A percentile compares a stretch with the other conserved stretches of the same genome.
phyloP scores from a whole-genome alignment of 2,888 invertebrate genomes.

The Cetonia aurata region DNA sequence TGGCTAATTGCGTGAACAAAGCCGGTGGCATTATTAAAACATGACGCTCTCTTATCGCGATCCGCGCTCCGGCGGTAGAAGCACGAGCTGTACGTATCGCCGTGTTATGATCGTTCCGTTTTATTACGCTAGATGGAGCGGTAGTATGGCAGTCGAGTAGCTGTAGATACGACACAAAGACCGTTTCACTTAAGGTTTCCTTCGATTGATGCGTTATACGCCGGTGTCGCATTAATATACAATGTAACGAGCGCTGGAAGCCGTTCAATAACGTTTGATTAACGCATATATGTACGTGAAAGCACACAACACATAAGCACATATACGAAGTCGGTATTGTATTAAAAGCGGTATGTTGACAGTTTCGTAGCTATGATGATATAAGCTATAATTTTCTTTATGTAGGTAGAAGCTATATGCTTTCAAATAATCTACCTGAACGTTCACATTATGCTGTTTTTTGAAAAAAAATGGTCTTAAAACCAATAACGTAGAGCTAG shows the following conservation, averaged over 20 bases:
- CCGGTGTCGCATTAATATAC: slow-evolving; percentile 7
- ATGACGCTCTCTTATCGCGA: slow-evolving; percentile 46
- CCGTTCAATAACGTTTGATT: slow-evolving; percentile 28
- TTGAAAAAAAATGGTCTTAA: no score
- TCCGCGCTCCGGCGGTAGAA: not conserved
- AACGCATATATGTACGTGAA: not conserved
- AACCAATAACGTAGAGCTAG: no score
- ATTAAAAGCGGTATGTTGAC: no score
- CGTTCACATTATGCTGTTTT: no score
- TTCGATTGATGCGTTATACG: slow-evolving; percentile 8
- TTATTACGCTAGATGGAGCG: not conserved
- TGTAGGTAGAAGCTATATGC: no score
- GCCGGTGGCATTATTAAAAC: slow-evolving; percentile 56
- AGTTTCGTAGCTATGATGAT: no score
- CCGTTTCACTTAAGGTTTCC: not conserved
- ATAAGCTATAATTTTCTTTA: no score
- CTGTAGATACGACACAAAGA: not conserved
- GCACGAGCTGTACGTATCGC: not conserved
- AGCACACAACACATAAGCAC: no score
- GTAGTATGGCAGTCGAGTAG: not conserved
- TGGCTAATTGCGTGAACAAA: slow-evolving; percentile 58
- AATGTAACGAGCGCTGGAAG: slow-evolving; percentile 10
- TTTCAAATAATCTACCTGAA: no score
- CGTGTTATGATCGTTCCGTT: not conserved
- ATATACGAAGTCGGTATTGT: no score